Conservation (phyloP, 92 coral and sea anemone genomes). For the Porites evermanni region DNA sequence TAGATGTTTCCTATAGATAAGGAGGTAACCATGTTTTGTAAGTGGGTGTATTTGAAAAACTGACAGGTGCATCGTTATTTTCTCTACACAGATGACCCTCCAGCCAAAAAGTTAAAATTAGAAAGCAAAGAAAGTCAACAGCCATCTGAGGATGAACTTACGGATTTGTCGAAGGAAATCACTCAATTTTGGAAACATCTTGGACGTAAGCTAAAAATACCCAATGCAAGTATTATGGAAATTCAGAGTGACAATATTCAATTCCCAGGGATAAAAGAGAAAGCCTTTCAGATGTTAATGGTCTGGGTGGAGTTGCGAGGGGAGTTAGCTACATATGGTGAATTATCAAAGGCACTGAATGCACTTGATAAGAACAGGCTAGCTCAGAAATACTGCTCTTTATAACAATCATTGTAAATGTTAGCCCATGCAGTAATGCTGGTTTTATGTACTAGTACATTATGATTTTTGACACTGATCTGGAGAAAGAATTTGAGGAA, state of each 20-base stretch:
- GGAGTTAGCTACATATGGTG: slow-evolving; percentile 40
- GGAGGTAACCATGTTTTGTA: no score
- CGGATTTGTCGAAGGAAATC: slow-evolving; percentile 60
- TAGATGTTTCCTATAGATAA: no score
- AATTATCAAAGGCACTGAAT: slow-evolving; percentile 68
- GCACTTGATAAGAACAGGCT: slow-evolving; percentile 59
- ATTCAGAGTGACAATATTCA: slow-evolving; percentile 73
- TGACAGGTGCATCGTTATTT: background rate
- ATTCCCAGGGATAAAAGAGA: slow-evolving; percentile 65
- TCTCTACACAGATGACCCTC: slow-evolving; percentile 15
- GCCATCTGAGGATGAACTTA: slow-evolving; percentile 75
- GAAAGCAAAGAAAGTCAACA: background rate
- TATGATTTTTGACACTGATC: no score
- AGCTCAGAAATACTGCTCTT: slow-evolving; percentile 59
- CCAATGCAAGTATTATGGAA: slow-evolving; percentile 71
- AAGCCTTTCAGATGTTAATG: slow-evolving; percentile 75
- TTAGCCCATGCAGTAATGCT: no score
- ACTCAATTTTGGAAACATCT: slow-evolving; percentile 71
- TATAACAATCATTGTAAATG: no score
- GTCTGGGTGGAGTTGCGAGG: slow-evolving; percentile 69
- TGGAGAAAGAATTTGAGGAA: no score
- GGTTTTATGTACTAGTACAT: no score
- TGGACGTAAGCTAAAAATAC: slow-evolving; percentile 73
- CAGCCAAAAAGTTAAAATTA: slow-evolving; percentile 49
- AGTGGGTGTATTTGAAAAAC: background rate